Conservation (phyloP, 2,797 vertebrate genomes). For the Coreius guichenoti region DNA sequence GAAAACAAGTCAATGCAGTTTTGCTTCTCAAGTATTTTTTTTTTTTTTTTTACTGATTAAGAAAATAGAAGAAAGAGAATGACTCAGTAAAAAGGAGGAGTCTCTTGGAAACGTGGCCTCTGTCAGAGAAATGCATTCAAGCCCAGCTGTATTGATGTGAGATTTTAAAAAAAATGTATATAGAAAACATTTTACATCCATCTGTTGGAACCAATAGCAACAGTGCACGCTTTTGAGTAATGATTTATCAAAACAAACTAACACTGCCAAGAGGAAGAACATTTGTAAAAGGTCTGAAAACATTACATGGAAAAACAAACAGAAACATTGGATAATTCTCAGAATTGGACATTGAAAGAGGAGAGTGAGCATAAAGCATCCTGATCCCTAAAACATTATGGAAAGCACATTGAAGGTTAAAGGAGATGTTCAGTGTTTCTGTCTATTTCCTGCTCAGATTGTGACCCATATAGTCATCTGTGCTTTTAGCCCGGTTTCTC, state of each 20-base stretch:
- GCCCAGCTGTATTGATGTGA: conserved; percentile 2
- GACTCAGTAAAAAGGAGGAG: not conserved
- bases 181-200: conserved; percentile 20
- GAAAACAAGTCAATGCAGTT: not conserved
- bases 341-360: not conserved
- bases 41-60: not conserved
- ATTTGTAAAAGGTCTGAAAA: not conserved
- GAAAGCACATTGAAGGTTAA: not conserved
- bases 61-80: not conserved
- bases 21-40: not conserved
- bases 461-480: conserved; percentile 59
- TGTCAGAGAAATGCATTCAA: conserved; percentile 10
- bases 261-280: not conserved
- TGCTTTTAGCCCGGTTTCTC: conserved; percentile 54
- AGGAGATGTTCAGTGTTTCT: not conserved
- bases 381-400: not conserved
- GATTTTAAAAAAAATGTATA: not conserved
- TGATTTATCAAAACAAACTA: conserved; percentile 13
- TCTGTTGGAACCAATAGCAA: not conserved
- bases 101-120: not conserved
- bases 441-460: conserved; percentile 15
- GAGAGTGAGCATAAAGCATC: not conserved
- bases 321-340: not conserved
- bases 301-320: conserved; percentile 7
- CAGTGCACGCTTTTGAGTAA: not conserved